Evolutionary conservation across 2,113 vertebrate species (phyloP), one percentile per base, ranked within the genome.

Genomic region (Paramormyrops kingsleyae): DNA sequence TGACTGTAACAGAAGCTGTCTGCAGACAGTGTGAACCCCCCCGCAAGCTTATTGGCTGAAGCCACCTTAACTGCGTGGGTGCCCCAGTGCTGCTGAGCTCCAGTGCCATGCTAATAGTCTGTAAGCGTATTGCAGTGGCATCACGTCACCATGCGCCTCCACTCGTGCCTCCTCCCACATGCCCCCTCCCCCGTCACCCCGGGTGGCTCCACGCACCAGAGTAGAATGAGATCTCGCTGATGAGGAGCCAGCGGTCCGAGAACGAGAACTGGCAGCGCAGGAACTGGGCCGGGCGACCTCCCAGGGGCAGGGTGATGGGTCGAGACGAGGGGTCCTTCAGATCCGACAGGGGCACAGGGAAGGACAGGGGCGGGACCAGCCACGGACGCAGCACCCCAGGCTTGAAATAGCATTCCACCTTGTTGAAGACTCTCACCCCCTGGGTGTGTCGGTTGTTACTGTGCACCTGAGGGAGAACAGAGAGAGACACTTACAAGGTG

Each of bases 221-320:
- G 87, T 95, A 88, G 92, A 99, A 99, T 90, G 96, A 95, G 52
- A 99, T 95, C 94, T 99, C 98, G 0, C 98, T 99, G 96, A 99
- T 96, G 90, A 99, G 97, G 88, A 99, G 94, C 98, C 98, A 99
- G 39, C 93, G 94, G 47, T 97, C 96, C 0, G 96, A 92, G 13
- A 99, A 99, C 93, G 95, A 94, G 93, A 99, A 99, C 21, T 95
- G 97, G 91, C 98, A 99, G 92, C 96, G 95, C 59, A 99, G 92
- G 91, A 98, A 97, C 88, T 97, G 96, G 1, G 95, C 98, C 0
- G 85, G 90, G 0, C 91, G 96, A 2, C 95, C 94, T 0, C 95
- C 94, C 83, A 99, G 94, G 0, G 97, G 96, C 5, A 99, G 95
- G 0, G 95, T 94, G 92, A 99, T 93, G 21, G 91, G 93, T 12